These are phyloP conservation scores for Phaetusa simplex DNA, from an alignment of 2,113 vertebrate species.

Conservation along the genomic window DNA sequence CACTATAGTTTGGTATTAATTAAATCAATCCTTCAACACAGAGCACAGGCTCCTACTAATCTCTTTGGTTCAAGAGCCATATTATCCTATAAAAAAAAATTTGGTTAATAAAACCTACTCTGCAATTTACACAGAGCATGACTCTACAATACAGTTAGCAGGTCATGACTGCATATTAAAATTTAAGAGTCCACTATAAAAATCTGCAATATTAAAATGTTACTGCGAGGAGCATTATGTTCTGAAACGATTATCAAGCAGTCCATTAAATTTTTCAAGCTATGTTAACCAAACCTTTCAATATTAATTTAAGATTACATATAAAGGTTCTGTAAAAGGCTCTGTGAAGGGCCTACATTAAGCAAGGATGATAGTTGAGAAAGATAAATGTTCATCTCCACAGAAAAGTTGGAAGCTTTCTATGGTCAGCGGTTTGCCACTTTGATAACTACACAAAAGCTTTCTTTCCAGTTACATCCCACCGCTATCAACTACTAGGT, in stretches of 20 bases:
- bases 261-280: neutral
- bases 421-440: neutral
- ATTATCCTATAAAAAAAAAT: neutral
- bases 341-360: neutral
- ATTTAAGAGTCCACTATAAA: neutral
- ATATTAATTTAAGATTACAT: neutral
- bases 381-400: neutral
- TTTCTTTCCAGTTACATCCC: neutral
- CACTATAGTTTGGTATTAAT: neutral
- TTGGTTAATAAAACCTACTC: neutral
- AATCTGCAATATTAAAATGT: neutral
- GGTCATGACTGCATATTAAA: neutral
- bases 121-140: neutral
- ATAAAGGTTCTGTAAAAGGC: neutral
- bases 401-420: neutral
- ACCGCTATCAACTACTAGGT: neutral
- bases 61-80: neutral
- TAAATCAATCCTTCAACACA: neutral
- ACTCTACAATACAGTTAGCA: neutral
- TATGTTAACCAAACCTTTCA: neutral
- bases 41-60: neutral
- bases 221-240: neutral
- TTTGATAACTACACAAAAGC: neutral
- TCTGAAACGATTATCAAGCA: neutral
- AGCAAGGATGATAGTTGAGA: neutral